Base-by-base conservation (phyloP, 2,888 invertebrate genomes). In the Lasioglossum figueresi region DNA sequence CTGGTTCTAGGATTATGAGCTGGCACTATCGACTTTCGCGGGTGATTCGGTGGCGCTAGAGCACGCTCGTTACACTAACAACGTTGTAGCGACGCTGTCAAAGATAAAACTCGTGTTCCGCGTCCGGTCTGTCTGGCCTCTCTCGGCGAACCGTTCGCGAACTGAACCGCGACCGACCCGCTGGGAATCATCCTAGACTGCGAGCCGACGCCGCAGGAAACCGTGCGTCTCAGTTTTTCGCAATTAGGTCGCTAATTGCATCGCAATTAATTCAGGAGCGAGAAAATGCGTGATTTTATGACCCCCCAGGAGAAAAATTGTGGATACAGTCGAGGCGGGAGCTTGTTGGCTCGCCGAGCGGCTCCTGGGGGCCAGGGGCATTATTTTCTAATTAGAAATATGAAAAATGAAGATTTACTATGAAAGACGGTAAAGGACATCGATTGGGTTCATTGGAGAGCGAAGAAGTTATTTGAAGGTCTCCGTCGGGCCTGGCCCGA, bases 101-200 rank as follows among this genome's bases (percentile, higher is more conserved):
- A 45, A 81, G 40, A 81, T 59, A 78, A 63, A 78, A 63, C 68
- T 34, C 79, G 76, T 66, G 76, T 66, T 52, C 37, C 52, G 73
- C 73, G 43, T 40, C 70, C 71, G 37, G 70, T 40, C n/a, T 70
- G 40, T 70, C 40, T 43, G 34, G 40, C 72, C 31, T 63, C 63
- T 63, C 68, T 68, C 68, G 37, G 37, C 37, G 68, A 37, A 31
- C 31, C 31, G 37, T 68, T 68, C 40, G 72, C 43, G 40, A 72
- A 27, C 72, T 37, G 72, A 72, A 72, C 43, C 72, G 72, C 43
- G 43, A 72, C 45, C 72, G 72, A 63, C 63, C 63, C 63, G 63
- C 63, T 63, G 63, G 63, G 63, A 63, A 63, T 31, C 63, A 31
- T 63, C 63, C 31, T 63, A 63, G 31, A 31, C 63, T 63, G 31